These are phyloP conservation scores for Drosophila infuscata DNA, from an alignment of 2,888 invertebrate species.

Conservation along the genomic window DNA sequence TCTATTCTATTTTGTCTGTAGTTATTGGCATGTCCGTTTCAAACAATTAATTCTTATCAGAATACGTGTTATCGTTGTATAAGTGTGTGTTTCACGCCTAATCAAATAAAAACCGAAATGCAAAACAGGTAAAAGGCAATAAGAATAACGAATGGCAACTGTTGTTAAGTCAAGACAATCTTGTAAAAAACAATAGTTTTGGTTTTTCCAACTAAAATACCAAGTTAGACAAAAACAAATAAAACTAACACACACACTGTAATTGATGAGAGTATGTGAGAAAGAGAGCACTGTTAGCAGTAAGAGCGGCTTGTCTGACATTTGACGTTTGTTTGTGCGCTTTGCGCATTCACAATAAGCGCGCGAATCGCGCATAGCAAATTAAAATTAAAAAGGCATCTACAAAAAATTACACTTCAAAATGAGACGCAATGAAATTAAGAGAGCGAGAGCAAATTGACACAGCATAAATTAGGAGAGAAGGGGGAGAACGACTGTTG, in stretches of 20 bases:
- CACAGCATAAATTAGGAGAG: neutral
- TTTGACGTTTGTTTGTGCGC: slow-evolving; percentile 72
- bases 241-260: slow-evolving; percentile 34
- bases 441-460: slow-evolving; percentile 25
- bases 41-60: slow-evolving; percentile 74
- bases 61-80: slow-evolving; percentile 38
- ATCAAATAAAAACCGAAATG: slow-evolving; percentile 26
- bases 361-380: slow-evolving; percentile 77
- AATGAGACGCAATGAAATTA: slow-evolving; percentile 44
- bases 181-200: slow-evolving; percentile 28
- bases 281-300: slow-evolving; percentile 20
- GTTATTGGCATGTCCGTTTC: slow-evolving; percentile 66
- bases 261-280: slow-evolving; percentile 2
- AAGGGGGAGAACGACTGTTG: slow-evolving; percentile 28
- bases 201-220: slow-evolving; percentile 26
- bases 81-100: slow-evolving; percentile 24
- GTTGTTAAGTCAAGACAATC: slow-evolving; percentile 8
- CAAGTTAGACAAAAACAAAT: slow-evolving; percentile 52
- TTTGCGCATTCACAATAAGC: slow-evolving; percentile 73
- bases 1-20: slow-evolving; percentile 3
- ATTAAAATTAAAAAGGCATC: slow-evolving; percentile 67
- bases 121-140: slow-evolving; percentile 16
- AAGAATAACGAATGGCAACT: slow-evolving; percentile 5
- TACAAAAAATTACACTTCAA: slow-evolving; percentile 48
- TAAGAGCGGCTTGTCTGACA: slow-evolving; percentile 64